Conservation (phyloP, 2,113 vertebrate species). For the Pimephales promelas region DNA sequence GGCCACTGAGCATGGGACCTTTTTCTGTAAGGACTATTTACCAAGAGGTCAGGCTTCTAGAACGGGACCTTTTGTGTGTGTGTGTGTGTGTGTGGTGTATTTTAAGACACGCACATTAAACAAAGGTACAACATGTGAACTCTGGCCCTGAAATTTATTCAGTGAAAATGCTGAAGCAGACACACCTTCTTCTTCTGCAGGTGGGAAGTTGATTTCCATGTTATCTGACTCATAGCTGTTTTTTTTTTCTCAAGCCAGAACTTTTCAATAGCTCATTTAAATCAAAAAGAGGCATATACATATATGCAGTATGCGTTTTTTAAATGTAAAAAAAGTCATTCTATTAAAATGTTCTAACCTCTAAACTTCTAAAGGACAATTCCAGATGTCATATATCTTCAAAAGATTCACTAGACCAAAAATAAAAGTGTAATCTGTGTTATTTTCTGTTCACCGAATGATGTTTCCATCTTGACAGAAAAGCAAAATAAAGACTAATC, state of each 20-base stretch:
- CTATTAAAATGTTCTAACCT: background rate
- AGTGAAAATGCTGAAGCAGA: background rate
- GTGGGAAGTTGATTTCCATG: background rate
- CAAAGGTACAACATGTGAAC: conserved; percentile 5
- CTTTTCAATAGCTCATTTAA: background rate
- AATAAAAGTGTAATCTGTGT: background rate
- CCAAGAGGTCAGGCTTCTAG: background rate
- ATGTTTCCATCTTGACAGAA: background rate
- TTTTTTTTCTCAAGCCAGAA: background rate
- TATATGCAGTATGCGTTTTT: too few species aligned
- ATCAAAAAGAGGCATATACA: background rate
- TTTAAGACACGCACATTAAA: background rate
- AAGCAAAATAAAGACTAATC: conserved; percentile 13
- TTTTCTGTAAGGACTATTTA: background rate
- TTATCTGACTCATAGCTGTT: conserved; percentile 9
- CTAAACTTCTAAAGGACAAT: background rate
- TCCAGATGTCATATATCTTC: background rate
- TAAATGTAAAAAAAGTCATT: background rate
- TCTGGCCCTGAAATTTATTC: conserved; percentile 1
- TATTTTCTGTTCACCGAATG: background rate
- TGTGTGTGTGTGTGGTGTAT: too few species aligned
- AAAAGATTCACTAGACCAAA: background rate
- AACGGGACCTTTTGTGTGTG: background rate
- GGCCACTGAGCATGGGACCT: background rate
- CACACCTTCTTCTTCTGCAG: conserved; percentile 17